Percentiles rank a stretch among this genome's conserved stretches.
Evolutionary conservation across 2,888 invertebrate genomes (phyloP).

Genomic region (Ophioninae sp.): DNA sequence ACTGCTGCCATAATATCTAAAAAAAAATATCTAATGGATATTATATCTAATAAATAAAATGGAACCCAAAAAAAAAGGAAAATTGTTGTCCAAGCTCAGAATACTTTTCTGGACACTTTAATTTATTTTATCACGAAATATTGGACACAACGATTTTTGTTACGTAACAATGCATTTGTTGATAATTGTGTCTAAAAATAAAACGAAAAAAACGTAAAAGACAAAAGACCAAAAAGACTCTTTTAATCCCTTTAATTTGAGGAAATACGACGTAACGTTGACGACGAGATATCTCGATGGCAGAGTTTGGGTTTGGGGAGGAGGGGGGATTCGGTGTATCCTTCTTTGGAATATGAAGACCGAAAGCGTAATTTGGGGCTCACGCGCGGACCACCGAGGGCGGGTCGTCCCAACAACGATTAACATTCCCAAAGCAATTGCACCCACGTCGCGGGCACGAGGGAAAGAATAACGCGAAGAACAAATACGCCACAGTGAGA

Average conservation of each 20-base stretch:
- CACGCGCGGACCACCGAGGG: slow-evolving; percentile 74
- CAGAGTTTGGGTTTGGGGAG: neutral
- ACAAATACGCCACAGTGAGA: slow-evolving; percentile 39
- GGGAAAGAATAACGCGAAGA: slow-evolving; percentile 28
- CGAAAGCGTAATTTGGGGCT: slow-evolving; percentile 72
- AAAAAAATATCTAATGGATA: no score
- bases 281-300: slow-evolving; percentile 22
- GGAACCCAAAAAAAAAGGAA: no score
- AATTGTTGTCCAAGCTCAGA: no score
- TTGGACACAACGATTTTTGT: neutral
- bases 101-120: no score
- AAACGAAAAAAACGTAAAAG: neutral
- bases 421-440: slow-evolving; percentile 78
- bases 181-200: slow-evolving; percentile 23
- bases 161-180: neutral
- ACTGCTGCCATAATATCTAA: no score
- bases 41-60: no score
- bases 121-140: no score
- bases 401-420: slow-evolving; percentile 70
- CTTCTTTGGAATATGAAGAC: slow-evolving; percentile 60
- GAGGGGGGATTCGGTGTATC: slow-evolving; percentile 33
- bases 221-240: neutral
- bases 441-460: slow-evolving; percentile 71
- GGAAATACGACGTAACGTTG: slow-evolving; percentile 24
- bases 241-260: neutral